These are phyloP conservation scores for Pollenia griseotomentosa DNA, from an alignment of 2,888 invertebrate species.

Conservation along the genomic window DNA sequence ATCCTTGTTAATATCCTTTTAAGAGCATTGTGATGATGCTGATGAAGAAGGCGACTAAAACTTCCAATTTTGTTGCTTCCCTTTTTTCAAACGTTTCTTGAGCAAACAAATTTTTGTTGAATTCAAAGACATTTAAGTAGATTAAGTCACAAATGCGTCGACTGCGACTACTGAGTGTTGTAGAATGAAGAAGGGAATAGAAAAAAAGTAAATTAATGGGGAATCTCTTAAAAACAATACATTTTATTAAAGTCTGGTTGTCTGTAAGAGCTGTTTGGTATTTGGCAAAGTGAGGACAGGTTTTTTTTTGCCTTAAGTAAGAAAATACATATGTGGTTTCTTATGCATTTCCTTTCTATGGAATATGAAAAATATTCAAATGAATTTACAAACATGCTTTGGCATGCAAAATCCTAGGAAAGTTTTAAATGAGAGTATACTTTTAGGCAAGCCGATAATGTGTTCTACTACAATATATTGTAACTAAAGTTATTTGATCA, in stretches of 20 bases:
- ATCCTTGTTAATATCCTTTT: constrained; percentile 74
- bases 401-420: constrained; percentile 45
- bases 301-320: neutral
- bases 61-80: constrained; percentile 23
- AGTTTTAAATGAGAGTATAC: neutral
- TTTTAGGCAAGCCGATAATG: neutral
- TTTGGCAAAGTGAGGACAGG: constrained; percentile 18
- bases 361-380: constrained; percentile 69
- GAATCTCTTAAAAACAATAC: constrained; percentile 62
- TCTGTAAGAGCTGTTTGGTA: constrained; percentile 11
- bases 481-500: neutral
- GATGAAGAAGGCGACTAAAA: constrained; percentile 35
- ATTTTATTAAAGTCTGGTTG: constrained; percentile 45
- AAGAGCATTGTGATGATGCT: constrained; percentile 50
- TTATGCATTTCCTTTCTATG: constrained; percentile 38
- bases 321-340: neutral
- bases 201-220: constrained; percentile 30
- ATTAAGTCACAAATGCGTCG: constrained; percentile 74
- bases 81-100: constrained; percentile 57
- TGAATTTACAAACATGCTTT: constrained; percentile 63
- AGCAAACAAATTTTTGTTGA: constrained; percentile 73
- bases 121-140: constrained; percentile 76
- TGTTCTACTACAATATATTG: neutral
- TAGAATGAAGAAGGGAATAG: constrained; percentile 13
- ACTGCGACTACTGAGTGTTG: constrained; percentile 28